phyloP scores from a whole-genome alignment of 2,113 vertebrate genomes.

The Oryzias woworae region DNA sequence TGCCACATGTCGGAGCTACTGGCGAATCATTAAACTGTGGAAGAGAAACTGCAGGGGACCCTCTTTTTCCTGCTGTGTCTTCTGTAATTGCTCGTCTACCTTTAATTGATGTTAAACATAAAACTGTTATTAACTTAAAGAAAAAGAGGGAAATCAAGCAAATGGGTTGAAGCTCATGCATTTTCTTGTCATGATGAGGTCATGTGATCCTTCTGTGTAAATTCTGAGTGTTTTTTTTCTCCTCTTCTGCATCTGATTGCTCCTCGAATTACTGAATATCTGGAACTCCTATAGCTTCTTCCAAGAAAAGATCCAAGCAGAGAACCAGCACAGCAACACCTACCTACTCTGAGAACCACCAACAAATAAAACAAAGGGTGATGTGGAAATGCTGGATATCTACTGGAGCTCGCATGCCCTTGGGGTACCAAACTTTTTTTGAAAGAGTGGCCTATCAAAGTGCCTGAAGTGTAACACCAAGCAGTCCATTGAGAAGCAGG shows the following conservation, averaged over 20 bases:
- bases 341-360: slow-evolving; percentile 16
- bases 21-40: slow-evolving; percentile 81
- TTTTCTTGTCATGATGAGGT: slow-evolving; percentile 44
- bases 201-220: slow-evolving; percentile 63
- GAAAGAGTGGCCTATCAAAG: slow-evolving; percentile 75
- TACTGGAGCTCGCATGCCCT: slow-evolving; percentile 61
- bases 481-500: slow-evolving; percentile 82
- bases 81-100: slow-evolving; percentile 76
- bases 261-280: slow-evolving; percentile 44
- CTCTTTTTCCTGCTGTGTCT: slow-evolving; percentile 73
- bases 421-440: slow-evolving; percentile 63
- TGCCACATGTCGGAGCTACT: slow-evolving; percentile 78
- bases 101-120: slow-evolving; percentile 81
- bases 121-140: slow-evolving; percentile 72
- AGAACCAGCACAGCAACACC: slow-evolving; percentile 34
- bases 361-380: slow-evolving; percentile 18
- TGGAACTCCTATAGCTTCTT: slow-evolving; percentile 5
- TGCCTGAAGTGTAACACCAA: slow-evolving; percentile 82
- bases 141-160: slow-evolving; percentile 38
- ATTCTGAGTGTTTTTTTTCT: slow-evolving; percentile 61
- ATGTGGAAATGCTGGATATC: slow-evolving; percentile 57
- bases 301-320: slow-evolving; percentile 30
- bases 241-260: slow-evolving; percentile 47
- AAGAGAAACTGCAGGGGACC: slow-evolving; percentile 75
- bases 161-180: slow-evolving; percentile 51